Base-by-base conservation (phyloP, 2,888 invertebrate genomes). In the Conus canariensis region DNA sequence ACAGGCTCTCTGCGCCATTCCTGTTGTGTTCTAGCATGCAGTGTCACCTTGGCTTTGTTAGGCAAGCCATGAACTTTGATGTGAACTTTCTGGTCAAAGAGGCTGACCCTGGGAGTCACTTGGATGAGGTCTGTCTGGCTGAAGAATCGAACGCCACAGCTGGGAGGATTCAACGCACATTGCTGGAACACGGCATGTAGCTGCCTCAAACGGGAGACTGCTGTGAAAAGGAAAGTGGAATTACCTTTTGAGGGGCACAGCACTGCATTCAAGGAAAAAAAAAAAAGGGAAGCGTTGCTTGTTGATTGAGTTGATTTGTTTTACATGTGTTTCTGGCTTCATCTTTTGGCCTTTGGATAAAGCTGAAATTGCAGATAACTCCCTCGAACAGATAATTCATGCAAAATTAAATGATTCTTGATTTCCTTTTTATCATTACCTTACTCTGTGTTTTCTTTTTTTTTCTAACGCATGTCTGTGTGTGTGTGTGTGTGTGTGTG, bases 1-100 rank as follows among this genome's bases (percentile, higher is more conserved):
- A 70, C 85, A 0, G 70, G 60, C 56, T 77, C 64, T 22, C 25
- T 45, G 0, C 82, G 67, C 77, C 90, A 90, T 45, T 89, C 74
- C 70, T 89, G 89, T 10, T 74, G 70, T 6, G 90, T 67, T 45
- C 22, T 87, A n/a, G 88, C 85, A n/a, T 88, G 86, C 77, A 91
- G 64, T 7, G 91, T 91, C n/a, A 91, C 87, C 83, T 88, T 91
- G 88, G 90, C 88, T 45, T 87, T 88, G n/a, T 70, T 45, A 4
- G 64, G 67, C 19, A 91, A 80, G n/a, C 90, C 90, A 16, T 85
- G 70, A 60, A 90, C 64, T 59, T 14, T 87, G 87, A 91, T 86
- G 16, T 83, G 67, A 59, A 91, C 80, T 60, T 90, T 90, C 85
- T 91, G 88, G 88, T 91, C 91, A 59, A 89, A 89, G 59, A 89